These are phyloP conservation scores for Manis pentadactyla DNA, from an alignment of 2,797 vertebrate genomes.

Conservation along the genomic window DNA sequence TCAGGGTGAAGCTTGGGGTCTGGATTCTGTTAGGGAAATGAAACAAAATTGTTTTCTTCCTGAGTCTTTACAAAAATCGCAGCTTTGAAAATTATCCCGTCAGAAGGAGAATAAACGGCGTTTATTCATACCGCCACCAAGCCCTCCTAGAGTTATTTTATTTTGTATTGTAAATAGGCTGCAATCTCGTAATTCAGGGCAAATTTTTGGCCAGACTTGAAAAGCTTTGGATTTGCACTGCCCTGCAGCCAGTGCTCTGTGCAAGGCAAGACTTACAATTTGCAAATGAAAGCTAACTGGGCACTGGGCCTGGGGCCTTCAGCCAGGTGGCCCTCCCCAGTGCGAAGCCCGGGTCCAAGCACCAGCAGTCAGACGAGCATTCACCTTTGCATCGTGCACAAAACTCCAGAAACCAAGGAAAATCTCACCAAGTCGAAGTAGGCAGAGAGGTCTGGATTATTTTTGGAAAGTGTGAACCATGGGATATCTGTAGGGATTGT, in stretches of 20 bases:
- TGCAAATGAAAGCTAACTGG: conserved; percentile 81
- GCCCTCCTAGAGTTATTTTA: conserved; percentile 74
- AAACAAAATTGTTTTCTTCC: conserved; percentile 97
- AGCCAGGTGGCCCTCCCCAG: background rate
- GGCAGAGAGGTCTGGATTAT: accelerated
- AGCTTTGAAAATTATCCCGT: conserved; percentile 91
- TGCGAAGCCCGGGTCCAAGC: background rate
- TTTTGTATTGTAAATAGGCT: conserved; percentile 84
- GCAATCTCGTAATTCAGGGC: conserved; percentile 87
- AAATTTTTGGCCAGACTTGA: conserved; percentile 90
- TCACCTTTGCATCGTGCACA: background rate
- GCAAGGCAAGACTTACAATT: conserved; percentile 82
- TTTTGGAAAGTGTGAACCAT: accelerated
- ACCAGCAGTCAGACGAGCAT: accelerated
- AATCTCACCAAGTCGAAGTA: too few species aligned
- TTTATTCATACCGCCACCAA: conserved; percentile 86
- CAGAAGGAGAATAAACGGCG: conserved; percentile 87
- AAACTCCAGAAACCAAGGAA: accelerated
- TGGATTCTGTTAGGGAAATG: conserved; percentile 96
- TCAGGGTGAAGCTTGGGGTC: conserved; percentile 83
- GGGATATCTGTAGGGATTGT: accelerated
- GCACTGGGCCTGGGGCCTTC: background rate
- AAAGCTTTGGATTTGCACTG: conserved; percentile 85
- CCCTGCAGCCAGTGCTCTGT: conserved; percentile 86
- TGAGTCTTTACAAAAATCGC: conserved; percentile 88